These are phyloP conservation scores for Chrysolina americana DNA, from an alignment of 2,888 invertebrate genomes.

Conservation along the genomic window DNA sequence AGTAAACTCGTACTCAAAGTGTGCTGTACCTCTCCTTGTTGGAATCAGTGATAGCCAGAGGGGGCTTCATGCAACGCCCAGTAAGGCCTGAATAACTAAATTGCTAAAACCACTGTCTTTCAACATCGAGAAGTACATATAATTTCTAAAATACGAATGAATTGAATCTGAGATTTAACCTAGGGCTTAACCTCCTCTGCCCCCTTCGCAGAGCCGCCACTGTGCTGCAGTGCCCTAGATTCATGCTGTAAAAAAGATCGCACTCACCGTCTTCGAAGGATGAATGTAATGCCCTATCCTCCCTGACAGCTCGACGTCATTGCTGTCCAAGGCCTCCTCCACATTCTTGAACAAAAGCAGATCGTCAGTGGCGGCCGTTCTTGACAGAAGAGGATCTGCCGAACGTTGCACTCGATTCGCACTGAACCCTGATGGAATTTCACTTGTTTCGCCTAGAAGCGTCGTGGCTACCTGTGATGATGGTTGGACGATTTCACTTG, in stretches of 20 bases:
- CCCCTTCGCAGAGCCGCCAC: too few relatives aligned
- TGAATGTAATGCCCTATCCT: constrained; percentile 69
- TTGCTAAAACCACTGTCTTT: too few relatives aligned
- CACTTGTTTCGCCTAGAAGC: background rate
- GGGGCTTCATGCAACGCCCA: too few relatives aligned
- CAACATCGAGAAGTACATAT: background rate
- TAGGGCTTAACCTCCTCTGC: background rate
- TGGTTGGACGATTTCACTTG: constrained; percentile 53
- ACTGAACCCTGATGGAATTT: background rate
- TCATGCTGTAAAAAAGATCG: background rate
- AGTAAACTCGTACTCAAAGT: too few relatives aligned
- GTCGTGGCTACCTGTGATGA: constrained; percentile 38
- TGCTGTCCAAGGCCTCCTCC: constrained; percentile 70
- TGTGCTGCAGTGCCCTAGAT: too few relatives aligned
- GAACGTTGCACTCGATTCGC: constrained; percentile 55
- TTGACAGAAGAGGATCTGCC: constrained; percentile 71
- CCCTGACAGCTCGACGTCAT: constrained; percentile 70
- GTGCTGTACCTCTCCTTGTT: too few relatives aligned
- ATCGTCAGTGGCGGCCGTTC: constrained; percentile 70
- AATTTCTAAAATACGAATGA: background rate
- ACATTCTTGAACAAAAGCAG: constrained; percentile 73
- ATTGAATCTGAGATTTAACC: background rate
- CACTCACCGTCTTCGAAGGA: constrained; percentile 72
- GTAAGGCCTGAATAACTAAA: too few relatives aligned
- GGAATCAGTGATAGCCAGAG: too few relatives aligned